Conservation (phyloP, 2,113 vertebrate genomes). For the Scartelaos histophorus region DNA sequence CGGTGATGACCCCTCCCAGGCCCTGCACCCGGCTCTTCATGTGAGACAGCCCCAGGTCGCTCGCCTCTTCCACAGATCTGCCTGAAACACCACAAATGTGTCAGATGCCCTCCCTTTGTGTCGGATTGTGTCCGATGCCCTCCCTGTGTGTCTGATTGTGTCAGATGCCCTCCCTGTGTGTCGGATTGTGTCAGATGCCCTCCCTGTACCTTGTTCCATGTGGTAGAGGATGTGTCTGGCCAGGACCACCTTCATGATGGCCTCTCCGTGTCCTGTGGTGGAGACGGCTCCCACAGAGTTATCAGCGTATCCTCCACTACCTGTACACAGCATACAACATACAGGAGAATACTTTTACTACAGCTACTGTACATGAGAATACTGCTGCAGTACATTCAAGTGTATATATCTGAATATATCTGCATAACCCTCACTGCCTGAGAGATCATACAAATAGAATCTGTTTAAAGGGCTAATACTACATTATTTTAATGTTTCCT, state of each 20-base stretch:
- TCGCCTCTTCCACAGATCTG: constrained; percentile 80
- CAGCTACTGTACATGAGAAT: no score
- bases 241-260: constrained; percentile 92
- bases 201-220: constrained; percentile 88
- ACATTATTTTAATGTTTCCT: no score
- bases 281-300: constrained; percentile 86
- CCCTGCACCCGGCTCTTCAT: constrained; percentile 86
- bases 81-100: constrained; percentile 38
- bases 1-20: constrained; percentile 83
- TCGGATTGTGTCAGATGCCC: no score
- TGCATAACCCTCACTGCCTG: no score
- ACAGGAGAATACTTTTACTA: no score
- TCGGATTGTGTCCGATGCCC: no score
- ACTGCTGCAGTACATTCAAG: no score
- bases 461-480: no score
- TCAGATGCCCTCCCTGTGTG: no score
- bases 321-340: constrained; percentile 64
- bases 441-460: no score
- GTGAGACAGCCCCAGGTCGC: constrained; percentile 78
- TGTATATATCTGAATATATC: no score
- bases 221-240: constrained; percentile 87
- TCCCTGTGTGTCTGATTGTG: no score
- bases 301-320: constrained; percentile 92
- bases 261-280: constrained; percentile 91
- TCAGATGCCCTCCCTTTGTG: neutral